These are phyloP conservation scores for Thryonomys swinderianus DNA, from an alignment of 2,113 vertebrate species.

Conservation along the genomic window DNA sequence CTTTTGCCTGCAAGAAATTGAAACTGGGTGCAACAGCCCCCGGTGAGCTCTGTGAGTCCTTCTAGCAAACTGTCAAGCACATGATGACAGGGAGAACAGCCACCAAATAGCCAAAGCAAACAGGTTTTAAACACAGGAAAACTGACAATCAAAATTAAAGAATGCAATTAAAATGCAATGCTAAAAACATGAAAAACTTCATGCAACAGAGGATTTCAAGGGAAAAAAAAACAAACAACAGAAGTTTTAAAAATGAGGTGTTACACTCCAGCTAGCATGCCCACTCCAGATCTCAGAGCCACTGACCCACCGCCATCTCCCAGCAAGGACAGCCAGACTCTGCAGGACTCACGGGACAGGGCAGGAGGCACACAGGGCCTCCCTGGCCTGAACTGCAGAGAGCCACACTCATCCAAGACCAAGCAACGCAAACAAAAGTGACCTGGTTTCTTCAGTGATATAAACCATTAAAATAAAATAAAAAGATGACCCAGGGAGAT, in stretches of 20 bases:
- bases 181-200: background rate
- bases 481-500: background rate
- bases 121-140: background rate
- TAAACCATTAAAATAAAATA: background rate
- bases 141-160: constrained; percentile 23
- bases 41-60: background rate
- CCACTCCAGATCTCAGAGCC: background rate
- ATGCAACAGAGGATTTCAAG: constrained; percentile 19
- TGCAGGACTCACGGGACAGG: background rate
- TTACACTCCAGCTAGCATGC: background rate
- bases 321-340: background rate
- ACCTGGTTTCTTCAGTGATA: background rate
- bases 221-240: background rate
- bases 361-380: background rate
- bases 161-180: background rate
- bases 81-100: background rate
- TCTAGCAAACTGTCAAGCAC: background rate
- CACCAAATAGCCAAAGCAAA: background rate
- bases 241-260: background rate
- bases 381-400: background rate
- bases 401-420: background rate
- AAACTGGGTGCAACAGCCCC: background rate
- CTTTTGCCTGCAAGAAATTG: background rate
- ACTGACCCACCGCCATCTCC: background rate
- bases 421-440: background rate